Evolutionary conservation across 2,113 vertebrate species (phyloP), one percentile per base, ranked within the genome.

Genomic region (Platysternon megacephalum): DNA sequence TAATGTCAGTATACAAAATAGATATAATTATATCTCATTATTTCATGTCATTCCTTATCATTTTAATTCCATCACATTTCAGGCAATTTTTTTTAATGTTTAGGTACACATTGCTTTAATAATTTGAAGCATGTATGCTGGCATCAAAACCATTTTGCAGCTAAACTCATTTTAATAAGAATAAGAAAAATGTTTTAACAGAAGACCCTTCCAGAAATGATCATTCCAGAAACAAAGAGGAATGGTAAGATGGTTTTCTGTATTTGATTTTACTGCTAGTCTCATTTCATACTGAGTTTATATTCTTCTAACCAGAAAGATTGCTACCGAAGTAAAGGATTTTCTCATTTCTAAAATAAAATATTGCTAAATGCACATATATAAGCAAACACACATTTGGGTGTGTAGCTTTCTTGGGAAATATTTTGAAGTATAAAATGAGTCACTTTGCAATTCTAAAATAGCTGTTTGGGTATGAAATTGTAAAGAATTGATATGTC

Each of bases 401-500:
- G 42, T 78, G 3, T 39, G 35, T 39, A 21, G 17, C 87, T 92
- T 92, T 0, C 1, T 87, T 19, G n/a, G 53, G 42, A 12, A 96
- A 85, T 24, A 55, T 94, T 95, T 91, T 93, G 79, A 84, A 79
- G 85, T 95, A 86, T 11, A 51, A 94, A 82, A 86, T 39, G 90
- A 90, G 91, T 89, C 89, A 97, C n/a, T 53, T 86, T 74, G 79
- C 46, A 95, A 91, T 91, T 96, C 95, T 97, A 94, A 97, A 97
- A 91, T 83, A 74, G 74, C 65, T 96, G 92, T 95, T 85, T 85
- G 48, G 39, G 21, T 93, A 96, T 95, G 95, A 87, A 81, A 94
- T 94, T 93, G 84, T 86, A 79, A 5, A 51, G 91, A 92, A 95
- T 81, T 94, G 56, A 91, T 92, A 82, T 93, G 87, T 93, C 87